Percentiles rank a stretch among this genome's conserved stretches.
Conservation (phyloP, 2,888 invertebrate species). For the Hydroisotoma schaefferi region DNA sequence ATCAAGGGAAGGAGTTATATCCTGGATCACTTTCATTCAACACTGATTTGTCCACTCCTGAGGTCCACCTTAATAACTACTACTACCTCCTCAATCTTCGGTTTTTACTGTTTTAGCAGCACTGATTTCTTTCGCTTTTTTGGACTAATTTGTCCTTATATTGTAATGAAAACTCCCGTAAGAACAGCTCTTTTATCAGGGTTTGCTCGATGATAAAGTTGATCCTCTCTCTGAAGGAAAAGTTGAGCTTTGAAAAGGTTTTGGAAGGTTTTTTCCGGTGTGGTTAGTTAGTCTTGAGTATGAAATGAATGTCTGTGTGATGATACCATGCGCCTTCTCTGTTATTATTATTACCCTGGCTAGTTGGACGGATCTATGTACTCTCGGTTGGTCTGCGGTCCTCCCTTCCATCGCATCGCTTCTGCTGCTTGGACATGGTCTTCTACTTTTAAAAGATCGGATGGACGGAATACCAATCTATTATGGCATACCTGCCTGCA, state of each 20-base stretch:
- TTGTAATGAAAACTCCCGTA: too few relatives aligned
- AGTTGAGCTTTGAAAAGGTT: background rate
- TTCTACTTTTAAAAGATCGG: too few relatives aligned
- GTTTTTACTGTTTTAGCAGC: too few relatives aligned
- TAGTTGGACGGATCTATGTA: background rate
- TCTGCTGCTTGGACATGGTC: background rate
- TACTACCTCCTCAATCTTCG: background rate
- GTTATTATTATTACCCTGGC: constrained; percentile 6
- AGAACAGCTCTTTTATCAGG: too few relatives aligned
- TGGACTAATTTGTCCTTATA: too few relatives aligned
- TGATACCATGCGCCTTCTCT: constrained; percentile 7
- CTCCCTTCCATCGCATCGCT: background rate
- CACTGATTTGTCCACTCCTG: background rate
- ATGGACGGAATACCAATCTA: background rate
- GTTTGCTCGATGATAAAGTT: too few relatives aligned
- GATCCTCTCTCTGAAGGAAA: background rate
- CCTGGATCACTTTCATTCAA: constrained; percentile 10
- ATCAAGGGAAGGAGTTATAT: background rate
- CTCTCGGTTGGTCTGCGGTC: background rate
- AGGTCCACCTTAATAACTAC: background rate
- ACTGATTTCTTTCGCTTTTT: too few relatives aligned
- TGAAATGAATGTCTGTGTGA: background rate
- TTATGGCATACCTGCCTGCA: constrained; percentile 1
- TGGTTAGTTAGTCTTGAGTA: background rate
- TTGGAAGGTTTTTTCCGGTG: constrained; percentile 8